Evolutionary conservation across 2,888 invertebrate species (phyloP), one percentile per base, ranked within the genome.

Genomic region (Acanthosoma haemorrhoidale): DNA sequence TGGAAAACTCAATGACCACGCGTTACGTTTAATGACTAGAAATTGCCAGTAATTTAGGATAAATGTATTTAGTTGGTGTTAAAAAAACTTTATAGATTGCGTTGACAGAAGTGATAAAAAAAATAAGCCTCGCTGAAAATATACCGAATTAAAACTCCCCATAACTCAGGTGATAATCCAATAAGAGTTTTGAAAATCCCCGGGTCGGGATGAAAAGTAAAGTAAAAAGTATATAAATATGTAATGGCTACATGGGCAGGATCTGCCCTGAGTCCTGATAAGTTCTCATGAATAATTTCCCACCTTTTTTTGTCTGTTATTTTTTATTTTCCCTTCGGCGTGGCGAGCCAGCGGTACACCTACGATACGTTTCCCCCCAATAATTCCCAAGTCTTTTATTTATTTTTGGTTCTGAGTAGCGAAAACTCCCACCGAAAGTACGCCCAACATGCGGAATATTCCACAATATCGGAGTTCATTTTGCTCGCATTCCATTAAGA

Each of bases 161-260:
- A 51, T 51, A 51, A 51, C 29, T 51, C 25, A 51, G 51, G 15
- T 4, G 25, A 51, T 51, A 51, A 51, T 51, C 51, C 51, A 25
- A 13, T 25, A 51, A 51, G n/a, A n/a, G 51, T 51, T 25, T 21
- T 51, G 51, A 25, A 51, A 51, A 51, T 51, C 51, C 51, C n/a
- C n/a, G n/a, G n/a, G n/a, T n/a, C n/a, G n/a, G 51, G 51, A 51
- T 51, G 51, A 51, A 51, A 25, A 51, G 51, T n/a, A 21, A 6
- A 51, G 51, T 51, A 51, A 51, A 51, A 51, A 51, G 25, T 51
- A 25, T 25, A 51, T 51, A 51, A 51, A 51, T 51, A 51, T 51
- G 51, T 51, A n/a, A 51, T 51, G 51, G 25, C 25, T 51, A 51
- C 51, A 21, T 51, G 51, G n/a, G 5, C 51, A 13, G 25, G 25